Percentiles rank a stretch among this genome's conserved stretches.
Evolutionary conservation across 2,797 vertebrate genomes (phyloP).

Genomic region (Karalla daura): DNA sequence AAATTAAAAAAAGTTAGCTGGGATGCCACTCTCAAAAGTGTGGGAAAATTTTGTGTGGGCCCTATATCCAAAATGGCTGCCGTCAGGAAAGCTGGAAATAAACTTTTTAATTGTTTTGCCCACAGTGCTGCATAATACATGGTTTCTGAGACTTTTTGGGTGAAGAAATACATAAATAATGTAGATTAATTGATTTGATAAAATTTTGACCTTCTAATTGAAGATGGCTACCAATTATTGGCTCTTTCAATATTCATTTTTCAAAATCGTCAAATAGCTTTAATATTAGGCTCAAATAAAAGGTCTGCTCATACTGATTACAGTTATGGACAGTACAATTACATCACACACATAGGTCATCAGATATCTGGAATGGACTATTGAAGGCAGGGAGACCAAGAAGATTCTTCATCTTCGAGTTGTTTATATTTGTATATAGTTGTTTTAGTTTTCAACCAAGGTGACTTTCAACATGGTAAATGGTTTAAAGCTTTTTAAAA

Average conservation of each 20-base stretch:
- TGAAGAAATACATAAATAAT: no score
- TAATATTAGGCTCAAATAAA: not conserved
- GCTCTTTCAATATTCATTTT: not conserved
- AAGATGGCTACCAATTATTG: not conserved
- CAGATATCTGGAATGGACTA: no score
- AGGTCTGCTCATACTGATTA: not conserved
- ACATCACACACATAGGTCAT: not conserved
- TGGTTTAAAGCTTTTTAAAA: no score
- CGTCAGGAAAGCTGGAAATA: not conserved
- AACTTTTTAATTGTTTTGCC: not conserved
- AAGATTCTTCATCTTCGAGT: no score
- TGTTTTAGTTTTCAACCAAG: no score
- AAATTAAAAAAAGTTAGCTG: no score
- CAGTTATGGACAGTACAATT: not conserved
- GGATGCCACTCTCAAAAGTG: no score
- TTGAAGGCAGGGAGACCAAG: no score
- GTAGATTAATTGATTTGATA: not conserved
- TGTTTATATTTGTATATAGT: no score
- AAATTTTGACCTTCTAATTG: not conserved
- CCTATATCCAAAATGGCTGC: not conserved
- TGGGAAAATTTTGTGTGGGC: no score
- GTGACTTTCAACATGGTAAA: no score
- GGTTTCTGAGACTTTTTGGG: not conserved
- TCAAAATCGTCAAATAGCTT: not conserved
- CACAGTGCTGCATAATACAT: not conserved